Evolutionary conservation across 2,113 vertebrate genomes (phyloP), one percentile per base, ranked within the genome.

Genomic region (Coryphaenoides rupestris): DNA sequence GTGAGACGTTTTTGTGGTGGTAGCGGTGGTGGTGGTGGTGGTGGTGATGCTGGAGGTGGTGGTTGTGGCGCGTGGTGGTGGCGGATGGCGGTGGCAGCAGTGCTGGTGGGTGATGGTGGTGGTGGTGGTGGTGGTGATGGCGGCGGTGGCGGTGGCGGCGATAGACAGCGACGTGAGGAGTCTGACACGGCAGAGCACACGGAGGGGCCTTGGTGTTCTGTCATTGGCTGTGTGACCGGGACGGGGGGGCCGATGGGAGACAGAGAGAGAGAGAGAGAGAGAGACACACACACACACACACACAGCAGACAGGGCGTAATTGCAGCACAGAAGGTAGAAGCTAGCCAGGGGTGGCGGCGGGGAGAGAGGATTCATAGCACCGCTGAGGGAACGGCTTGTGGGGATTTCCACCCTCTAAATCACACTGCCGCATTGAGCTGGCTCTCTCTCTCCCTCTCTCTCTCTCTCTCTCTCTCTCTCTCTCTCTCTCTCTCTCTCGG

Each of bases 401-500:
- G 60, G 65, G 73, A 65, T 77, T 70, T 80, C 66, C 50, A 69
- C 54, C 82, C 66, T 15, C 62, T 72, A 60, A 63, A 81, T 85
- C 73, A 75, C 63, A 63, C 72, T 69, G 68, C 61, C 63, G 63
- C 52, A 60, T 74, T 66, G 28, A 33, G 26, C 26, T 28, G 3
- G 3, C 26, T 22, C 54, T 24, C 68, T 68, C 40, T 55, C 60
- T 33, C 1, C 5, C 66, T 65, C 49, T 61, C 7, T n/a, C 19
- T 10, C 57, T 54, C 57, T 68, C 1, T 49, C 60, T 13, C 46
- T 40, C 63, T 62, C 10, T 19, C 21, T 62, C 33, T 23, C 62
- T 66, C 49, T 21, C 4, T 16, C 46, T 16, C 46, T 47, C 46
- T 47, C 46, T 47, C 46, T 10, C 28, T 21, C 19, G 0, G 7